Percentiles rank a stretch among this genome's conserved stretches.
Conservation (phyloP, 2,113 vertebrate species). For the Ia io region DNA sequence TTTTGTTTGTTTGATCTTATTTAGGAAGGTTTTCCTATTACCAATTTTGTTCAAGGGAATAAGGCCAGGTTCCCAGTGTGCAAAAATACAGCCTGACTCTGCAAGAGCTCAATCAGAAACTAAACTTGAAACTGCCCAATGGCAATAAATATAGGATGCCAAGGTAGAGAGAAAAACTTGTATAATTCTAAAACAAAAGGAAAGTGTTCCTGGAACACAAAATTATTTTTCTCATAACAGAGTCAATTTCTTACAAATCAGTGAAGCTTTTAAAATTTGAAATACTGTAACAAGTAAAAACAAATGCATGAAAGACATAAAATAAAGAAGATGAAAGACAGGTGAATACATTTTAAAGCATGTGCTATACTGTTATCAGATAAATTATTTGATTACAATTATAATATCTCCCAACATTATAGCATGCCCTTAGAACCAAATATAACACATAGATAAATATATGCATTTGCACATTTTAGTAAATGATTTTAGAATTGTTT, state of each 20-base stretch:
- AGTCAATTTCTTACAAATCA: not conserved
- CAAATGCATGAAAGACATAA: not conserved
- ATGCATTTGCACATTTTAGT: not conserved
- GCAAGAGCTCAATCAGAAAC: slow-evolving; percentile 50
- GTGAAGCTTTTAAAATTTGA: slow-evolving; percentile 19
- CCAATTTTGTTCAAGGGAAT: slow-evolving; percentile 73
- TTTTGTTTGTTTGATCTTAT: slow-evolving; percentile 10
- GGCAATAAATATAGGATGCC: slow-evolving; percentile 51
- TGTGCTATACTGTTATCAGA: not conserved
- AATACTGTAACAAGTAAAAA: not conserved
- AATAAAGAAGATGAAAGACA: not conserved
- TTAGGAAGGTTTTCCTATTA: slow-evolving; percentile 68
- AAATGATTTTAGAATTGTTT: not conserved
- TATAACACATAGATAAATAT: not conserved
- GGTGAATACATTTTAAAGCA: not conserved
- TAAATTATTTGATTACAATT: not conserved
- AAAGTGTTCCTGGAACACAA: not conserved
- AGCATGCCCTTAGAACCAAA: not conserved
- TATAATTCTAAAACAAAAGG: not conserved
- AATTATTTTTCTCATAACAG: slow-evolving; percentile 7
- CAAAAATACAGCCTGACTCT: slow-evolving; percentile 53
- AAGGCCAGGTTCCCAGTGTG: not conserved
- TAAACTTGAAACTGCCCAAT: slow-evolving; percentile 57
- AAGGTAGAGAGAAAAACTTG: slow-evolving; percentile 2
- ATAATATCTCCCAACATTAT: not conserved